These are phyloP conservation scores for Ptychadena robeensis DNA, from an alignment of 2,797 vertebrate species.

Conservation along the genomic window DNA sequence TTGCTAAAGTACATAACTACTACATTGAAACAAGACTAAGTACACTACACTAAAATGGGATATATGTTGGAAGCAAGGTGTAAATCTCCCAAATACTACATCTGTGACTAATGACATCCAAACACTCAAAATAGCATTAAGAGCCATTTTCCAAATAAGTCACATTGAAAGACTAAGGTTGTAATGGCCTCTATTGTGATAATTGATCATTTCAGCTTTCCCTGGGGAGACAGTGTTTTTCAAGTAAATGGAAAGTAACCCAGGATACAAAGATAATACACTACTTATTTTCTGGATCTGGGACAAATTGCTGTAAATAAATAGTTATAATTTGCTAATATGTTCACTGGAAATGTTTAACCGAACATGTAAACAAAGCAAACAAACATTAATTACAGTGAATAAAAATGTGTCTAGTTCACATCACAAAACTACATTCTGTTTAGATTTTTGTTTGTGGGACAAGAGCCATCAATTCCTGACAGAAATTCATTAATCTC, in stretches of 20 bases:
- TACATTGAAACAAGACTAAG: no score
- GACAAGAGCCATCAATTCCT: constrained; percentile 28
- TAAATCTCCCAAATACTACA: neutral
- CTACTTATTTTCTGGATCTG: neutral
- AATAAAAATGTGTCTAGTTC: neutral
- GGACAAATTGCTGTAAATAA: constrained; percentile 10
- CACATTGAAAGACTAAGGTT: constrained; percentile 21
- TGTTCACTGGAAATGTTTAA: constrained; percentile 14
- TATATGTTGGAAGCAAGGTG: neutral
- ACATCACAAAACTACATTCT: constrained; percentile 19
- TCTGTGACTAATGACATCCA: neutral
- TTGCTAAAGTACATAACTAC: no score
- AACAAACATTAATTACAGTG: neutral
- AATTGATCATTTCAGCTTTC: constrained; percentile 32
- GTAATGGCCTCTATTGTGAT: constrained; percentile 30
- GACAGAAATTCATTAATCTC: constrained; percentile 52
- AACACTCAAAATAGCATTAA: constrained; percentile 7
- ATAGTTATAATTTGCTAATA: constrained; percentile 18
- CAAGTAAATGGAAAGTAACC: neutral
- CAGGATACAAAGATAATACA: constrained; percentile 14
- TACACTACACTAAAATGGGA: neutral
- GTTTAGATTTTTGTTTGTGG: constrained; percentile 2
- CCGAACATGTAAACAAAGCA: constrained; percentile 7
- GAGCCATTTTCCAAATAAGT: constrained; percentile 33
- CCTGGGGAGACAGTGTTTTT: constrained; percentile 20